Evolutionary conservation across 2,888 invertebrate species (phyloP), one percentile per base, ranked within the genome.

Genomic region (Argynnis bischoffii): DNA sequence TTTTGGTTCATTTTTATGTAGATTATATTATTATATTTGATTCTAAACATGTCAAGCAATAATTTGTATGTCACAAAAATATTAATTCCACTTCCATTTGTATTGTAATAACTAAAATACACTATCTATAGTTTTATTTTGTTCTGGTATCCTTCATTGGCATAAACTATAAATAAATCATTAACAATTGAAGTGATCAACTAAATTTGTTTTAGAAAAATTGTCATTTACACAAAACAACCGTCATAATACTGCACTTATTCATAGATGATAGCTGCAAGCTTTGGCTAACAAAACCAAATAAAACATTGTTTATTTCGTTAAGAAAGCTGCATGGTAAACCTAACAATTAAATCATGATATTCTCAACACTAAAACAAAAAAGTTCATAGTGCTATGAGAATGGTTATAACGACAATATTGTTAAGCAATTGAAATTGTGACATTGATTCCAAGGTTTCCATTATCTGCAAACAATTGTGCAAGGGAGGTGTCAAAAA

Each of bases 401-500:
- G 57, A 65, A 54, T 41, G 35, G 35, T 41, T 41, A 64, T 57
- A 61, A 72, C 55, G 69, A 72, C 78, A 84, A 79, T 75, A 74
- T 75, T 72, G 74, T 94, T 94, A 97, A 92, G 96, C 96, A 94
- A 97, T 96, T 76, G 98, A 98, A 90, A 99, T 99, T 86, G 99
- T 99, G 82, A 99, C 99, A 93, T 99, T 99, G 81, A 99, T 99
- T 79, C 99, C 99, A 77, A 99, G 95, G 92, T 99, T 99, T 57
- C 99, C 99, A 90, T 99, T 99, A 86, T 99, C 99, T 65, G 99
- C 99, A 93, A 99, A 99, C 70, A 99, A 94, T 91, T 99, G 98
- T 73, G 99, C 99, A 84, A 99, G 98, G 75, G 98, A 97, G 65
- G 99, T 98, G 89, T 99, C 99, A 92, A 99, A 99, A 72, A 99